Conservation (phyloP, 2,797 vertebrate genomes). For the Rhinatrema bivittatum region DNA sequence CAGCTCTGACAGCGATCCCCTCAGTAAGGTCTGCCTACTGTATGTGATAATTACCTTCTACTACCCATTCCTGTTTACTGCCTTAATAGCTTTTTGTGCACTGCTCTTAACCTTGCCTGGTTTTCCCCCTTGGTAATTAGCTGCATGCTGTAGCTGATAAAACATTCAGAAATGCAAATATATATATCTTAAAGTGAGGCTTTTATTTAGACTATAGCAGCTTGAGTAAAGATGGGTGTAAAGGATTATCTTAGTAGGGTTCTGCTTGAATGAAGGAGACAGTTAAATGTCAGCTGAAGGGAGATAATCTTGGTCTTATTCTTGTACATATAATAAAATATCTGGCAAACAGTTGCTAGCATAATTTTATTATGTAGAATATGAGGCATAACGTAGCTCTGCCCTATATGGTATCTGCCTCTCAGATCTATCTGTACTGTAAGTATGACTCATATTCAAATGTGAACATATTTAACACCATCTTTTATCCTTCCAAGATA, state of each 20-base stretch:
- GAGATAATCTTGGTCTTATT: too few relatives aligned
- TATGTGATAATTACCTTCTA: constrained; percentile 53
- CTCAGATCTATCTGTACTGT: too few relatives aligned
- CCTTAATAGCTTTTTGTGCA: constrained; percentile 38
- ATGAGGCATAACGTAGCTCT: too few relatives aligned
- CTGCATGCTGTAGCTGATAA: constrained; percentile 29
- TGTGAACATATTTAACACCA: too few relatives aligned
- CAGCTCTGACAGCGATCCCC: constrained; percentile 45
- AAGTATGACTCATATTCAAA: too few relatives aligned
- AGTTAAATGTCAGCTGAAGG: too few relatives aligned
- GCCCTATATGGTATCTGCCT: too few relatives aligned
- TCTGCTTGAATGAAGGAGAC: not conserved
- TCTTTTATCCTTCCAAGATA: too few relatives aligned
- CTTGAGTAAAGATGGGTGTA: not conserved
- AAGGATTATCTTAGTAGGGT: not conserved
- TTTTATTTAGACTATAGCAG: not conserved
- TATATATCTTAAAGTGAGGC: too few relatives aligned
- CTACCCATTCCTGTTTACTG: constrained; percentile 42
- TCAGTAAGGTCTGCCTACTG: constrained; percentile 52
- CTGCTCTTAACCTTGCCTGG: constrained; percentile 38
- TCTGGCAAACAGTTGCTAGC: too few relatives aligned
- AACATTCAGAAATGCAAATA: constrained; percentile 21
- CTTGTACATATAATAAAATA: too few relatives aligned
- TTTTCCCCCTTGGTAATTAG: constrained; percentile 27
- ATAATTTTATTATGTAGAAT: too few relatives aligned